phyloP scores from a whole-genome alignment of 2,888 invertebrate species.

The Cerastoderma edule region DNA sequence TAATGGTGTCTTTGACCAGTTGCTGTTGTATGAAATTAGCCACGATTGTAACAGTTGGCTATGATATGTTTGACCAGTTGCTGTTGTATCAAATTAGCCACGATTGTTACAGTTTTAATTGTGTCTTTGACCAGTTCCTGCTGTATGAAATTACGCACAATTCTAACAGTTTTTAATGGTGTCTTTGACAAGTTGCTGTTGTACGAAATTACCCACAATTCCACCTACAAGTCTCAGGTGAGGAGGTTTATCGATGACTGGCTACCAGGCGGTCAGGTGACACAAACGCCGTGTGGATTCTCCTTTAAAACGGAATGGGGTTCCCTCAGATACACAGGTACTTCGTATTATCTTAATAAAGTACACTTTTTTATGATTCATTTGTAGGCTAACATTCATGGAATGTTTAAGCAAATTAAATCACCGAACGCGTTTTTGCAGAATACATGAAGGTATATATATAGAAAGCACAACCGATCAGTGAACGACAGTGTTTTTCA shows the following conservation, averaged over 20 bases:
- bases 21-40: too few species aligned
- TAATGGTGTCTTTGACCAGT: too few species aligned
- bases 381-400: background rate
- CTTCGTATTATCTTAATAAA: background rate
- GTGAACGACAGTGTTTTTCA: background rate
- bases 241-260: slow-evolving; percentile 66
- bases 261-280: slow-evolving; percentile 75
- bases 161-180: too few species aligned
- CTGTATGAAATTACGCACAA: too few species aligned
- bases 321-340: slow-evolving; percentile 76
- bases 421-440: background rate
- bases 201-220: slow-evolving; percentile 67
- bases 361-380: background rate
- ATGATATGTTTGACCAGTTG: too few species aligned
- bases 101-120: too few species aligned
- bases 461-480: background rate
- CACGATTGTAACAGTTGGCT: too few species aligned
- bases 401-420: background rate
- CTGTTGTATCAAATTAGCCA: too few species aligned
- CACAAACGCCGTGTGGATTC: slow-evolving; percentile 77
- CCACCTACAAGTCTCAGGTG: slow-evolving; percentile 65
- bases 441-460: background rate
- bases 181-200: slow-evolving; percentile 61
- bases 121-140: too few species aligned
- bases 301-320: slow-evolving; percentile 78